Evolutionary conservation across 1,140 invertebrate species (phyloP), one percentile per base, ranked within the genome.

Genomic region (Nephila pilipes): DNA sequence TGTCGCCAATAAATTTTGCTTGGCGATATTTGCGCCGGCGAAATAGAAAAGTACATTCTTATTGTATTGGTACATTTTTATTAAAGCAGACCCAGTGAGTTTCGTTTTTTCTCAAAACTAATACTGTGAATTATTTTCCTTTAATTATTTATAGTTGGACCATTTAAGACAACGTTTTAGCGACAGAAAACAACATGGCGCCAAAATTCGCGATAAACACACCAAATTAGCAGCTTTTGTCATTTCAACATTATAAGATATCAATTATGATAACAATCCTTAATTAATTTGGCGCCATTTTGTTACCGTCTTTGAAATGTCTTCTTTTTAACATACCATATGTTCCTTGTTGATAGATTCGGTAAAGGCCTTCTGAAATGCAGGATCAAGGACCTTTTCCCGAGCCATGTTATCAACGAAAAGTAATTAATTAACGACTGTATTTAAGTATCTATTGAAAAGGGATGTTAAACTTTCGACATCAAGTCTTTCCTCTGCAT

Each of bases 351-450:
- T 29, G 46, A 93, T 93, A 10, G 63, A 46, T 46, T 93, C 91
- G 36, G 83, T 93, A 20, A 93, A 93, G 22, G 46, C 65, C 38
- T 93, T 93, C 46, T 93, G 91, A 60, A 93, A 93, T 22, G 16
- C 63, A 46, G 91, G 91, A 58, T 93, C 91, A 18, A 93, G 85
- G 60, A 87, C 36, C 25, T 93, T 93, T 36, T 93, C 91, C 2
- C 91, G 60, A 18, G 63, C 91, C 91, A 93, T 93, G 1, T 1
- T 46, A 46, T 75, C 16, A 32, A 36, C 18, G 14, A 75, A 75
- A 36, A 46, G 46, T 46, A 46, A 75, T 36, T 18, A 20, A 36
- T 75, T 75, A 18, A 36, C 36, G 14, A 36, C 20, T 75, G 58
- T 32, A 75, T 75, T 75, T 4, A 36, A 32, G 16, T 36, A 75